Conservation (phyloP, 2,797 vertebrate species). For the Myioborus miniatus region DNA sequence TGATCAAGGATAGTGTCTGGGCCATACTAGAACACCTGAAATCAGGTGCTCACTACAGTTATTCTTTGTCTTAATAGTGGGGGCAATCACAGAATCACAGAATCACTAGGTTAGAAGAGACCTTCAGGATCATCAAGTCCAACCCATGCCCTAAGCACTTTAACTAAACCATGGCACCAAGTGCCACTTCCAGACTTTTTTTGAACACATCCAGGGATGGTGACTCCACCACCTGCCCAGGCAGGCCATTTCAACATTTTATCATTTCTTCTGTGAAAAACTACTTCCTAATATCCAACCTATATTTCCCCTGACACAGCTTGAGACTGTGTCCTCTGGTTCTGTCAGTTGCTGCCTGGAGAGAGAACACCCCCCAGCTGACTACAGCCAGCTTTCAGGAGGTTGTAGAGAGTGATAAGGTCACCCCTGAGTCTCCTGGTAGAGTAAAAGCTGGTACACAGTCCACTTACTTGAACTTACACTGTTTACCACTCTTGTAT, state of each 20-base stretch:
- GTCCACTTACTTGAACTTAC: not conserved
- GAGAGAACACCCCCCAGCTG: not conserved
- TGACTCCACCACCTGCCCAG: not conserved
- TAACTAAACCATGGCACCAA: not conserved
- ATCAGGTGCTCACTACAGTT: not conserved
- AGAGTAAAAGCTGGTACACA: not conserved
- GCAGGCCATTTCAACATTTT: not conserved
- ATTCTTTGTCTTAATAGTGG: not conserved
- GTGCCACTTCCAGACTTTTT: not conserved
- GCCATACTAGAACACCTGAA: not conserved
- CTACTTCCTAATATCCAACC: not conserved
- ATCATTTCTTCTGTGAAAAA: not conserved
- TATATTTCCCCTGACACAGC: not conserved
- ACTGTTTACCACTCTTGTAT: not conserved
- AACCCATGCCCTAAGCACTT: not conserved
- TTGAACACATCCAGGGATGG: not conserved
- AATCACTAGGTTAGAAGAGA: not conserved
- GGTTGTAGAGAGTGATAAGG: not conserved
- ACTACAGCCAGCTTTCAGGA: not conserved
- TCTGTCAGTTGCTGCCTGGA: not conserved
- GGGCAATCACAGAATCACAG: not conserved
- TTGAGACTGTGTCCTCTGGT: not conserved
- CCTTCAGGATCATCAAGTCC: not conserved
- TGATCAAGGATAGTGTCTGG: not conserved
- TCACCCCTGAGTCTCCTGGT: not conserved